phyloP scores from a whole-genome alignment of 2,888 invertebrate genomes.

The Rhingia rostrata region DNA sequence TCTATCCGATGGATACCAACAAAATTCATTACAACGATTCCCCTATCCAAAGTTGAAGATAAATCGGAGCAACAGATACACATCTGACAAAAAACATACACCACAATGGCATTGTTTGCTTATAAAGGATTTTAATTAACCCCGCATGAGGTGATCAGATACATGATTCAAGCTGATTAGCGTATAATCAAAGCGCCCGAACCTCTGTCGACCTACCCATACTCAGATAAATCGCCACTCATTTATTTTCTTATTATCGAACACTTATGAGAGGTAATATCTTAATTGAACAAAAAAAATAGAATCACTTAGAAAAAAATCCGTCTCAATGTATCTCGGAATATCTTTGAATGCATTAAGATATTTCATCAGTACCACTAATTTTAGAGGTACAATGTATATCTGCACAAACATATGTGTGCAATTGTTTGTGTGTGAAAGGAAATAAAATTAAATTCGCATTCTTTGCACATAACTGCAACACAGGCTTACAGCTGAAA shows the following conservation, averaged over 20 bases:
- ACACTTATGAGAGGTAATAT: constrained; percentile 5
- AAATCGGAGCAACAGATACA: constrained; percentile 33
- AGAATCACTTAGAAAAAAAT: background rate
- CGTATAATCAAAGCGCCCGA: constrained; percentile 24
- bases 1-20: constrained; percentile 28
- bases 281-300: background rate
- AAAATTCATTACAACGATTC: constrained; percentile 30
- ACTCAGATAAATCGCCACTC: background rate
- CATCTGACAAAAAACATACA: constrained; percentile 5
- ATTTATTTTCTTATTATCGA: constrained; percentile 1
- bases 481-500: constrained; percentile 41
- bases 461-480: constrained; percentile 70
- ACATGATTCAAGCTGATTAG: constrained; percentile 4
- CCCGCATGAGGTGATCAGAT: background rate
- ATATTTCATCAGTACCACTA: constrained; percentile 28
- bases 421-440: background rate
- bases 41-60: constrained; percentile 12
- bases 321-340: background rate
- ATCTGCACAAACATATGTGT: constrained; percentile 6
- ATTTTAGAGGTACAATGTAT: constrained; percentile 32
- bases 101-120: background rate
- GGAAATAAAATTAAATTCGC: constrained; percentile 43
- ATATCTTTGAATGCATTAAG: constrained; percentile 9
- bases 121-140: constrained; percentile 26
- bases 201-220: background rate